Conservation (phyloP, 2,888 invertebrate genomes). For the Dioctria rufipes region DNA sequence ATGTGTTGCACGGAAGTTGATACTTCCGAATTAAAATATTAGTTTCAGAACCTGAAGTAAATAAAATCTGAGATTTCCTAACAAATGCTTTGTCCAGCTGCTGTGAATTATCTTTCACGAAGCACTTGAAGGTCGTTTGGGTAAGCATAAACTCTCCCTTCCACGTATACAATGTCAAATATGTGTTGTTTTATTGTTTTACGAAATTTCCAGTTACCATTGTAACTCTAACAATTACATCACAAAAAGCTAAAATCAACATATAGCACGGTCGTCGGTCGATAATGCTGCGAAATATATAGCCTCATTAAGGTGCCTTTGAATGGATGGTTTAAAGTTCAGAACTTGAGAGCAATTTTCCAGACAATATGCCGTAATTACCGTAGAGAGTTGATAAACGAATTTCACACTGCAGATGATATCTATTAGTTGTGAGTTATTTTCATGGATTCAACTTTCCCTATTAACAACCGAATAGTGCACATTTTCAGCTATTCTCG, state of each 20-base stretch:
- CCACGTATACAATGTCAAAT: background rate
- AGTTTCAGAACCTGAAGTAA: too few species aligned
- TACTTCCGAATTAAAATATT: too few species aligned
- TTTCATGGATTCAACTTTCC: slow-evolving; percentile 22
- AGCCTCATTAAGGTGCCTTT: slow-evolving; percentile 23
- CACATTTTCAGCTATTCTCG: slow-evolving; percentile 14
- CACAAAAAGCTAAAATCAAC: background rate
- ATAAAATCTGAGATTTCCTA: too few species aligned
- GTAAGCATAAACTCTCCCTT: too few species aligned
- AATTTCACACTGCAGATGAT: slow-evolving; percentile 26
- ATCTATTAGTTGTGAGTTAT: slow-evolving; percentile 42
- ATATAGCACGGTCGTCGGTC: background rate
- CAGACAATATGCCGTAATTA: too few species aligned
- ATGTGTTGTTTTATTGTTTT: slow-evolving; percentile 26
- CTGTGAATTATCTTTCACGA: too few species aligned
- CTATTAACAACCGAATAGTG: slow-evolving; percentile 23
- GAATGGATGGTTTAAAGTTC: slow-evolving; percentile 11
- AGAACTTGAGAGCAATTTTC: slow-evolving; percentile 8
- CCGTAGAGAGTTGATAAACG: background rate
- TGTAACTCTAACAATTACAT: background rate
- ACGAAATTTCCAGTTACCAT: slow-evolving; percentile 1
- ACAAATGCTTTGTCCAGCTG: too few species aligned
- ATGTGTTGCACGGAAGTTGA: too few species aligned
- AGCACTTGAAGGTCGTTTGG: too few species aligned
- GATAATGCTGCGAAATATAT: slow-evolving; percentile 24